Conservation (phyloP, 2,888 invertebrate species). For the Rhamnusium bicolor region DNA sequence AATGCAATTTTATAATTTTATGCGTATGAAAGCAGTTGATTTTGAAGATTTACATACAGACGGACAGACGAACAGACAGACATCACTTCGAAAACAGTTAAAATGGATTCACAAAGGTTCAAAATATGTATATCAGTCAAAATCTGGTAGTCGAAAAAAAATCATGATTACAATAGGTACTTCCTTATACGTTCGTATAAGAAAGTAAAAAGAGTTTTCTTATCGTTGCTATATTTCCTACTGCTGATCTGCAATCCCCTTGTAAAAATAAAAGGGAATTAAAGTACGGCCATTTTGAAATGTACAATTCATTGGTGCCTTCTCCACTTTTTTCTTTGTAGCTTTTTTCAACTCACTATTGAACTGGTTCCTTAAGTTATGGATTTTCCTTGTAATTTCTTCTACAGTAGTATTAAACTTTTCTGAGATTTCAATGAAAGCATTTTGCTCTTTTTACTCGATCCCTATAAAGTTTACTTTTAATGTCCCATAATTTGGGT, state of each 20-base stretch:
- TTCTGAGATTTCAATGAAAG: slow-evolving; percentile 4
- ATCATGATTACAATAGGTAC: no score
- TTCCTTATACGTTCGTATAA: no score
- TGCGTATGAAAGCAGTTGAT: neutral
- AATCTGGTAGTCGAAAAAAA: no score
- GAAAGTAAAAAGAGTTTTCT: neutral
- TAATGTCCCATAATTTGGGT: neutral
- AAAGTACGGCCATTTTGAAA: slow-evolving; percentile 11
- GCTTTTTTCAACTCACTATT: slow-evolving; percentile 22
- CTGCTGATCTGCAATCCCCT: slow-evolving; percentile 5
- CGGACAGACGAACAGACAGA: no score
- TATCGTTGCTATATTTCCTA: slow-evolving; percentile 9
- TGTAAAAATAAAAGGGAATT: slow-evolving; percentile 23
- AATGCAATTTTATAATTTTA: neutral
- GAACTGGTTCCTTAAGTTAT: slow-evolving; percentile 27
- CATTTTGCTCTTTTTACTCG: neutral
- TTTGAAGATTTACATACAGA: neutral
- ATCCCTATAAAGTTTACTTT: neutral
- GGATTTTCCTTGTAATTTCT: slow-evolving; percentile 28
- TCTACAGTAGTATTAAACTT: slow-evolving; percentile 34
- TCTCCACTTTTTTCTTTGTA: neutral
- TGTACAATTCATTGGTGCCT: slow-evolving; percentile 54
- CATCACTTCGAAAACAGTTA: no score
- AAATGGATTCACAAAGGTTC: no score
- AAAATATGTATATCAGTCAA: no score